These are phyloP conservation scores for Serrognathus titanus DNA, from an alignment of 2,888 invertebrate genomes.

Conservation along the genomic window DNA sequence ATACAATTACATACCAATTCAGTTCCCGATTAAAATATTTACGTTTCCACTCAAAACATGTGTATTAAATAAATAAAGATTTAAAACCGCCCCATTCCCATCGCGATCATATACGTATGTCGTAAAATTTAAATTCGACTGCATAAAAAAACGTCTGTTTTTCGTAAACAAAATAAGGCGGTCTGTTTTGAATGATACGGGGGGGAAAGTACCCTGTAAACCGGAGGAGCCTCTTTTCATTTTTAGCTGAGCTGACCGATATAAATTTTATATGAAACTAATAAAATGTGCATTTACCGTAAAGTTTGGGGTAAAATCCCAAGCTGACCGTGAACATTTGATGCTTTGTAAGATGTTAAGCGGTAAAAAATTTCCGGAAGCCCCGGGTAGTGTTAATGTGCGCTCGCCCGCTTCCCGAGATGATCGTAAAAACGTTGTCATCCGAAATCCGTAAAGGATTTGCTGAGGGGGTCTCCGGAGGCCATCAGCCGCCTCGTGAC, in stretches of 20 bases:
- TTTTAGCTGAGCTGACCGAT: slow-evolving; percentile 22
- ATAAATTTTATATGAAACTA: slow-evolving; percentile 38
- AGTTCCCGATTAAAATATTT: too few species aligned
- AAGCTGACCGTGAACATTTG: slow-evolving; percentile 36
- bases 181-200: slow-evolving; percentile 6
- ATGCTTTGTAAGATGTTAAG: slow-evolving; percentile 33
- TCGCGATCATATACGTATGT: slow-evolving; percentile 4
- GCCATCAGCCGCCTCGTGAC: slow-evolving; percentile 40
- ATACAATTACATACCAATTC: too few species aligned
- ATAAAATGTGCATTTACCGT: slow-evolving; percentile 37
- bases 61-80: too few species aligned
- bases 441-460: slow-evolving; percentile 44
- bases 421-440: slow-evolving; percentile 45
- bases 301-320: slow-evolving; percentile 31
- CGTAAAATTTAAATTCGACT: slow-evolving; percentile 15
- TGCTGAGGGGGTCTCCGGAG: slow-evolving; percentile 36
- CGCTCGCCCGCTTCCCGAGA: slow-evolving; percentile 35
- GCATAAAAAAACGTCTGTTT: slow-evolving; percentile 9
- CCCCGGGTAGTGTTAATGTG: slow-evolving; percentile 34
- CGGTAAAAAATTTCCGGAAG: slow-evolving; percentile 27
- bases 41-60: too few species aligned
- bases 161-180: slow-evolving; percentile 1
- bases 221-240: slow-evolving; percentile 14
- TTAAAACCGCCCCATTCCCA: too few species aligned
- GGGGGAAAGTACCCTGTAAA: neutral